Percentiles rank a stretch among this genome's conserved stretches.
Conservation (phyloP, 2,888 invertebrate species). For the Nomada hirtipes region DNA sequence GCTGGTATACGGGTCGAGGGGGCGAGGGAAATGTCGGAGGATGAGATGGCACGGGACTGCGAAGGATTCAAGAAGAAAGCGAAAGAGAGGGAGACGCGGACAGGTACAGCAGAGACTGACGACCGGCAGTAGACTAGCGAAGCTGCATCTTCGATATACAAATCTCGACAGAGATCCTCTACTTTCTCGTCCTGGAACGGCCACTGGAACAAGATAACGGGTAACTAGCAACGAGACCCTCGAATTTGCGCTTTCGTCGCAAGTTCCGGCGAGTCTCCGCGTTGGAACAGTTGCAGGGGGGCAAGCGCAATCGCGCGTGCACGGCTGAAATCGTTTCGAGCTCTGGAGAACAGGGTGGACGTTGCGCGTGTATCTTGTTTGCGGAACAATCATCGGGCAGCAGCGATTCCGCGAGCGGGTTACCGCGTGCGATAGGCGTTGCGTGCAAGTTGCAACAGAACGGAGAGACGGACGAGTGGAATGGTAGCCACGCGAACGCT, state of each 20-base stretch:
- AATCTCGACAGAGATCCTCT: constrained; percentile 53
- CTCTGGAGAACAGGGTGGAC: no score
- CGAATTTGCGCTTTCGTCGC: no score
- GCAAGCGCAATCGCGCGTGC: background rate
- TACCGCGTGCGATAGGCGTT: constrained; percentile 64
- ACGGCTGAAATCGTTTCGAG: background rate
- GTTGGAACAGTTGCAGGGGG: no score
- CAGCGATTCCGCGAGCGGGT: constrained; percentile 47
- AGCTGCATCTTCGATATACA: constrained; percentile 70
- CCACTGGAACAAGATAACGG: no score
- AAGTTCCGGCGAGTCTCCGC: background rate
- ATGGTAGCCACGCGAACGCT: constrained; percentile 81
- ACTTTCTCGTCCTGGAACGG: background rate
- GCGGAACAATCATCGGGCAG: constrained; percentile 52
- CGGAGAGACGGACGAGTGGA: constrained; percentile 54
- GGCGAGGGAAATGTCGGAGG: constrained; percentile 54
- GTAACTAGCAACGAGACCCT: no score
- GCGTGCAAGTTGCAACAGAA: constrained; percentile 57
- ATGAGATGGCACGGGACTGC: constrained; percentile 64
- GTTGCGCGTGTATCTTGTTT: constrained; percentile 54
- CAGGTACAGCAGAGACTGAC: constrained; percentile 49
- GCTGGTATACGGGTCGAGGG: constrained; percentile 53
- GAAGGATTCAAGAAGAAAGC: constrained; percentile 62
- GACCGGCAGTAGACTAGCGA: constrained; percentile 71
- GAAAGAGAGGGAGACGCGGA: constrained; percentile 24